These are phyloP conservation scores for Gibbula magus DNA, from an alignment of 2,888 invertebrate genomes.

Conservation along the genomic window DNA sequence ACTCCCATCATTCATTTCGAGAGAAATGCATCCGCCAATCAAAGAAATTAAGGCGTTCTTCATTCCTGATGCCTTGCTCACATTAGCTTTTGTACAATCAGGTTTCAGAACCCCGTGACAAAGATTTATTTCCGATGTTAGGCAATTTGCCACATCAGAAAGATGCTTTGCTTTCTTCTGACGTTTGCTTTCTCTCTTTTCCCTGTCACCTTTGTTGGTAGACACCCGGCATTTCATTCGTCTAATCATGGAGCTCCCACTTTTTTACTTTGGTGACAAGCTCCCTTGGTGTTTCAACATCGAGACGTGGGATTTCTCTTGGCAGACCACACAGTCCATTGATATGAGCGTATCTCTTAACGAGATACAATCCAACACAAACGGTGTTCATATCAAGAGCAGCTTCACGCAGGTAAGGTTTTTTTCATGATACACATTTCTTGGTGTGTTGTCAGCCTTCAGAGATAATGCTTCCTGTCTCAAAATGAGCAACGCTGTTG, in stretches of 20 bases:
- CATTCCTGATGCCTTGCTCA: background rate
- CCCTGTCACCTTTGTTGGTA: slow-evolving; percentile 19
- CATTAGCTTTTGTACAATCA: slow-evolving; percentile 35
- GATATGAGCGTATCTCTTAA: too few species aligned
- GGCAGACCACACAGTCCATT: too few species aligned
- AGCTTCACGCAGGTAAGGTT: background rate
- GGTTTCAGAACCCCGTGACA: slow-evolving; percentile 39
- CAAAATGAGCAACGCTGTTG: slow-evolving; percentile 24
- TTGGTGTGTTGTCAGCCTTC: background rate
- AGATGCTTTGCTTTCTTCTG: slow-evolving; percentile 5
- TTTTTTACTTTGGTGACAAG: background rate
- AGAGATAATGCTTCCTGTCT: slow-evolving; percentile 24
- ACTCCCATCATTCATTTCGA: background rate
- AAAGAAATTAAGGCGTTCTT: background rate
- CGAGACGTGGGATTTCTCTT: background rate
- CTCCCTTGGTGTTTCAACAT: background rate
- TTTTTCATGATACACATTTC: slow-evolving; percentile 28
- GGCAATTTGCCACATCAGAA: slow-evolving; percentile 16
- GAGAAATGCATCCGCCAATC: background rate
- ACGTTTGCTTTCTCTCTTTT: slow-evolving; percentile 29
- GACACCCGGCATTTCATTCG: slow-evolving; percentile 13
- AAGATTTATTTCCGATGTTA: slow-evolving; percentile 36
- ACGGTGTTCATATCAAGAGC: slow-evolving; percentile 20
- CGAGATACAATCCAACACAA: background rate
- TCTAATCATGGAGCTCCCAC: background rate